Evolutionary conservation across 2,888 invertebrate genomes (phyloP).

Genomic region (Cecidostiba fungosa): DNA sequence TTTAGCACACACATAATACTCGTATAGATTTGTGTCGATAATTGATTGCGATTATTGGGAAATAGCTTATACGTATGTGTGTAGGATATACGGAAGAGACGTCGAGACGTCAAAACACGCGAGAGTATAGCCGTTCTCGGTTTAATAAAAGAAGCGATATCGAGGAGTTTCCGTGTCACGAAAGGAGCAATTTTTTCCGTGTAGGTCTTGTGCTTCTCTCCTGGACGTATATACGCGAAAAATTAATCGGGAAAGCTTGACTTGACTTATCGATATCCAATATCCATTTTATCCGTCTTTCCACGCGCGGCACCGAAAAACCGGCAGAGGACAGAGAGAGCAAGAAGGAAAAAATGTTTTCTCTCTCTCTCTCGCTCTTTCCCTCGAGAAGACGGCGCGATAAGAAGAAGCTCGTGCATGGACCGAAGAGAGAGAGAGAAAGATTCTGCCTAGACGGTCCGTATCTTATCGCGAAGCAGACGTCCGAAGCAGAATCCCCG

Average conservation of each 20-base stretch:
- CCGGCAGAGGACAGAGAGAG: conserved; percentile 7
- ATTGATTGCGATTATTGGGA: not conserved
- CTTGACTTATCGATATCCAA: conserved; percentile 66
- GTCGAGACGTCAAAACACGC: conserved; percentile 27
- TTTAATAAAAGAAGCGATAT: conserved; percentile 59
- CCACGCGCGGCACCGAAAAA: conserved; percentile 35
- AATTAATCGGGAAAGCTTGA: conserved; percentile 63
- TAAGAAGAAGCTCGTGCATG: conserved; percentile 19
- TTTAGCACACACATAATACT: not conserved
- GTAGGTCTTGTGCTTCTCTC: conserved; percentile 32
- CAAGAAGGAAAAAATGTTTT: not conserved
- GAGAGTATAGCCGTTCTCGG: not conserved
- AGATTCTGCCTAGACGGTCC: conserved; percentile 65
- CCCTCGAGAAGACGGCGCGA: not conserved
- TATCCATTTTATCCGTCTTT: conserved; percentile 65
- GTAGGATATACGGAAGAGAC: not conserved
- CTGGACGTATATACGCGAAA: conserved; percentile 53
- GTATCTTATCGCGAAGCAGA: conserved; percentile 76
- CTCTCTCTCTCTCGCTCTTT: not conserved
- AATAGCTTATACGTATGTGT: not conserved
- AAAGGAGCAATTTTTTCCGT: conserved; percentile 53
- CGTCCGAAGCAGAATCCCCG: conserved; percentile 75
- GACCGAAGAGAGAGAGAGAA: conserved; percentile 49
- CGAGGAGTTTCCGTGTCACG: conserved; percentile 53
- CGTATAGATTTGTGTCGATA: not conserved